Conservation (phyloP, 1,140 invertebrate species). For the Phymastichus coffea region DNA sequence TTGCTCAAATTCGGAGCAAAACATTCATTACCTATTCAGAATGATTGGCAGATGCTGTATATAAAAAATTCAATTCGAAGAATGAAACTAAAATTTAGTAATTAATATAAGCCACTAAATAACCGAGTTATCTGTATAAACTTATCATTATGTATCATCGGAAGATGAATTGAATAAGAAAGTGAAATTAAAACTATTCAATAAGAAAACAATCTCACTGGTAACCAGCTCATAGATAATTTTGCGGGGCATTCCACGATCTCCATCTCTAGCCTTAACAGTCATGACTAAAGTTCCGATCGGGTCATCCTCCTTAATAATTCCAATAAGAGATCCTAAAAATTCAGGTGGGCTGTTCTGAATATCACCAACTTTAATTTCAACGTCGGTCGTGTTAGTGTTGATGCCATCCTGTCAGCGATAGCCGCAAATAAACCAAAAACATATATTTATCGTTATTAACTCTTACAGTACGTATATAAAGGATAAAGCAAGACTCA, state of each 20-base stretch:
- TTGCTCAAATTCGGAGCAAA: too few relatives aligned
- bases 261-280: conserved; percentile 78
- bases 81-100: too few relatives aligned
- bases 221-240: conserved; percentile 77
- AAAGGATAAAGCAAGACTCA: conserved; percentile 52
- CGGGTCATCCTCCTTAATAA: conserved; percentile 80
- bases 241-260: conserved; percentile 74
- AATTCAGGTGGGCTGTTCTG: conserved; percentile 83
- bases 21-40: too few relatives aligned
- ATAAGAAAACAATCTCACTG: conserved; percentile 72
- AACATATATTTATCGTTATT: neutral
- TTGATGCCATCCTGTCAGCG: conserved; percentile 72
- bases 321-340: conserved; percentile 73
- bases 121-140: too few relatives aligned
- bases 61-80: too few relatives aligned
- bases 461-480: neutral
- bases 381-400: conserved; percentile 69
- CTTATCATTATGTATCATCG: too few relatives aligned
- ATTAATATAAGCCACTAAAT: too few relatives aligned
- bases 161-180: too few relatives aligned
- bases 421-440: conserved; percentile 26
- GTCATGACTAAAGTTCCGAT: conserved; percentile 82
- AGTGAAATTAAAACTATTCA: too few relatives aligned
- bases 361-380: conserved; percentile 77
- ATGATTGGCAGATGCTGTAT: too few relatives aligned